A percentile compares a stretch with the other conserved stretches of the same genome.
phyloP scores from a whole-genome alignment of 1,140 invertebrate genomes.

The Acromyrmex charruanus region DNA sequence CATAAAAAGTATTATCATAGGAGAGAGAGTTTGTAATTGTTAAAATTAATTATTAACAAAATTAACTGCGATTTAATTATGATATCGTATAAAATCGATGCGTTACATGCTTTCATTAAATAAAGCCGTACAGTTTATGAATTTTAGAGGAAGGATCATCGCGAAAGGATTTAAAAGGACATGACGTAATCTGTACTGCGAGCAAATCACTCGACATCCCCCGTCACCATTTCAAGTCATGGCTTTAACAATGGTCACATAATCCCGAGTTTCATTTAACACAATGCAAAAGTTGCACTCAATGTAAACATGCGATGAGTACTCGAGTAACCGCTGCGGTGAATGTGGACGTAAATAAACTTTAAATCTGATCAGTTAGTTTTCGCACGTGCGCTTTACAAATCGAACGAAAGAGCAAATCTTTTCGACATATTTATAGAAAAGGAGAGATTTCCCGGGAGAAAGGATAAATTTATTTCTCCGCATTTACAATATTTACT shows the following conservation, averaged over 20 bases:
- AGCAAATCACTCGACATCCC: neutral
- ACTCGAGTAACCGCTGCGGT: constrained; percentile 5
- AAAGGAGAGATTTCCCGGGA: neutral
- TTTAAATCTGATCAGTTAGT: constrained; percentile 1
- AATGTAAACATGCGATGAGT: constrained; percentile 16
- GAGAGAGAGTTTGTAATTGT: neutral
- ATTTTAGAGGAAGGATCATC: neutral
- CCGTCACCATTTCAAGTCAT: neutral
- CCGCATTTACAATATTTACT: neutral
- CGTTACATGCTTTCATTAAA: neutral
- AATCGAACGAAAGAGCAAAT: neutral
- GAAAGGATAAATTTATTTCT: neutral
- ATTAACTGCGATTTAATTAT: constrained; percentile 22
- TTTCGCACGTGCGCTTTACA: neutral
- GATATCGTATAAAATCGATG: constrained; percentile 22
- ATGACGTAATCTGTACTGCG: neutral
- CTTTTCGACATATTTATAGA: neutral
- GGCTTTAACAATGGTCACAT: neutral
- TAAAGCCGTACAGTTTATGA: neutral
- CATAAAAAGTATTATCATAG: neutral
- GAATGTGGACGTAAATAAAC: neutral
- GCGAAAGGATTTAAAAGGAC: neutral
- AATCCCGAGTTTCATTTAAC: constrained; percentile 2
- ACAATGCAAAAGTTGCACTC: constrained; percentile 33
- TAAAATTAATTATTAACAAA: constrained; percentile 39